Percentiles rank a stretch among this genome's conserved stretches.
Evolutionary conservation across 1,140 invertebrate species (phyloP).

Genomic region (Sycophila sp.): DNA sequence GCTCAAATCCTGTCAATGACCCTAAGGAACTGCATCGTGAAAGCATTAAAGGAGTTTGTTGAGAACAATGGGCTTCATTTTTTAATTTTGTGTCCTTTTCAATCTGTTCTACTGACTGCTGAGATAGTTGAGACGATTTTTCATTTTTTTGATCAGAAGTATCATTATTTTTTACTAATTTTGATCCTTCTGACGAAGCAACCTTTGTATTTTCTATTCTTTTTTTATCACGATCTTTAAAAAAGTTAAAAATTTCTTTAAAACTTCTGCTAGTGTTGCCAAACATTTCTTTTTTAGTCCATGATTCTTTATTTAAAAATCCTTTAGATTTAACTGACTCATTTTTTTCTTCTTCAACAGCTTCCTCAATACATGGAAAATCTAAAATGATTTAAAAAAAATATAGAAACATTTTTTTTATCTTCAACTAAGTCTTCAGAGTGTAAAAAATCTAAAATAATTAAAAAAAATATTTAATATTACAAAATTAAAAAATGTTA

Average conservation of each 20-base stretch:
- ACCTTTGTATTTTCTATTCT: constrained; percentile 18
- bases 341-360: constrained; percentile 15
- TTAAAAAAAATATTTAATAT: neutral
- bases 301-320: constrained; percentile 6
- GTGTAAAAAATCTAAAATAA: no score
- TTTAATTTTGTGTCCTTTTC: constrained; percentile 26
- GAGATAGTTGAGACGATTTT: neutral
- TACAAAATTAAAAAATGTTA: no score
- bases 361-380: constrained; percentile 16
- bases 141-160: constrained; percentile 1
- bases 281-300: constrained; percentile 34
- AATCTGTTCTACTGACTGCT: neutral
- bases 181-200: neutral
- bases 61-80: constrained; percentile 45
- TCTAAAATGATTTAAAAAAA: neutral
- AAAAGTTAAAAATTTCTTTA: constrained; percentile 37
- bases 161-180: constrained; percentile 13
- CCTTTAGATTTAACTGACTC: constrained; percentile 13
- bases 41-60: constrained; percentile 96
- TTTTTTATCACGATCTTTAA: constrained; percentile 36
- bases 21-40: constrained; percentile 90
- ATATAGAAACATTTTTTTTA: neutral
- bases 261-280: constrained; percentile 29
- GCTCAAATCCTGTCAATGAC: constrained; percentile 87
- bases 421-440: neutral